A percentile compares a stretch with the other conserved stretches of the same genome.
Evolutionary conservation across 2,888 invertebrate species (phyloP).

Genomic region (Eugnorisma glareosa): DNA sequence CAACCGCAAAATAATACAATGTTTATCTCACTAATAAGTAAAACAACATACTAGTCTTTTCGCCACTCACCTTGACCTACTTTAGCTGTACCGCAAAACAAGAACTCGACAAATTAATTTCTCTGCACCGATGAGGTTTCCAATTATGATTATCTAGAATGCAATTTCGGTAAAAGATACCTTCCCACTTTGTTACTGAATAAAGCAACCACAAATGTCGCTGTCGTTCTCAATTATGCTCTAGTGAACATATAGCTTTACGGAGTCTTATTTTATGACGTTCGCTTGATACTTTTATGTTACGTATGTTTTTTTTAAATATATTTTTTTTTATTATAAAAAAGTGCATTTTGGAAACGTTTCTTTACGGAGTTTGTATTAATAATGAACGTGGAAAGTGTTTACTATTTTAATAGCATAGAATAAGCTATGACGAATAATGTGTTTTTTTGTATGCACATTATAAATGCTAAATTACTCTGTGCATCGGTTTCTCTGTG

Average conservation of each 20-base stretch:
- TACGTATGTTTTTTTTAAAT: not conserved
- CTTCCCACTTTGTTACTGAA: not conserved
- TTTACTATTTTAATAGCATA: not conserved
- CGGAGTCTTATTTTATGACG: slow-evolving; percentile 11
- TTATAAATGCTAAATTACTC: not conserved
- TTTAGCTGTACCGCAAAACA: not conserved
- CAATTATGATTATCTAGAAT: slow-evolving; percentile 33
- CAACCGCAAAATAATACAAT: not conserved
- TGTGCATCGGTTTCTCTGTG: fast-evolving
- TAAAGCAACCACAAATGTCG: not conserved
- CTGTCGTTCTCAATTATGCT: slow-evolving; percentile 24
- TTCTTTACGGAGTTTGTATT: not conserved
- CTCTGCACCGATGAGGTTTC: slow-evolving; percentile 6
- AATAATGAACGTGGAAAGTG: not conserved
- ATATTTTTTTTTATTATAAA: not conserved
- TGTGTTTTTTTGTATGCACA: not conserved
- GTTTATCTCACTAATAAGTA: not conserved
- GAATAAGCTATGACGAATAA: not conserved
- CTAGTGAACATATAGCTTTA: slow-evolving; percentile 16
- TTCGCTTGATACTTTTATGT: not conserved
- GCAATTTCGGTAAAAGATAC: slow-evolving; percentile 33
- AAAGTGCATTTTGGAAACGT: not conserved
- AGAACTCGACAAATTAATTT: slow-evolving; percentile 26
- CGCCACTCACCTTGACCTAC: not conserved
- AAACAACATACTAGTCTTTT: not conserved